Evolutionary conservation across 2,888 invertebrate species (phyloP), one percentile per base, ranked within the genome.

Genomic region (Sthenelais limicola): DNA sequence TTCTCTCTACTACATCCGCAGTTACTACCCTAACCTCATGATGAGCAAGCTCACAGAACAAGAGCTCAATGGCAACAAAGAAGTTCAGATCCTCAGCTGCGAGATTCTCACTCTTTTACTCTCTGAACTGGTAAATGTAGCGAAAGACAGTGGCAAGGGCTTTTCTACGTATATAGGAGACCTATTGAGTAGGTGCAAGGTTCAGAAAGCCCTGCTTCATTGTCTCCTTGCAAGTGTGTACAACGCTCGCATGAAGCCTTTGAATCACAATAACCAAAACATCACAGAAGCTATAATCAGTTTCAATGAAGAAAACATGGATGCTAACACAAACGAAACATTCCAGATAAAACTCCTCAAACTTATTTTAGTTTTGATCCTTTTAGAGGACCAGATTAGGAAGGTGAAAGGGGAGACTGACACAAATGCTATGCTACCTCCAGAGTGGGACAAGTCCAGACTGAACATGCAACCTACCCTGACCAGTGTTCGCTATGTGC

Each of bases 131-230:
- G 91, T 92, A 69, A 90, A 91, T 35, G 92, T 94, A 71, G 93
- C 94, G 21, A 91, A 92, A 76, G 93, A 93, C 79, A 93, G 93
- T 85, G 93, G 93, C 0, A 92, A 92, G 83, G 92, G 93, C 0
- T 91, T 94, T 83, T 92, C 93, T 15, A 92, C 91, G 80, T 95
- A 93, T 84, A 92, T 93, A 76, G 91, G 91, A 18, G 94, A 94
- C 86, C 88, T 89, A 79, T 88, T 94, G 82, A 77, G 78, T 4
- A 91, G 93, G 76, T 93, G 94, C 82, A 94, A 94, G 87, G 90
- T 95, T 62, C 95, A 95, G 87, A 94, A 94, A 85, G 92, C 94
- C 30, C 90, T 94, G 58, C 89, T 95, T 66, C 94, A 94, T 85
- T 93, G 94, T 83, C 89, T 94, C 26, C 90, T 94, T 67, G 93